Base-by-base conservation (phyloP, 2,888 invertebrate species). In the Lysandra coridon region DNA sequence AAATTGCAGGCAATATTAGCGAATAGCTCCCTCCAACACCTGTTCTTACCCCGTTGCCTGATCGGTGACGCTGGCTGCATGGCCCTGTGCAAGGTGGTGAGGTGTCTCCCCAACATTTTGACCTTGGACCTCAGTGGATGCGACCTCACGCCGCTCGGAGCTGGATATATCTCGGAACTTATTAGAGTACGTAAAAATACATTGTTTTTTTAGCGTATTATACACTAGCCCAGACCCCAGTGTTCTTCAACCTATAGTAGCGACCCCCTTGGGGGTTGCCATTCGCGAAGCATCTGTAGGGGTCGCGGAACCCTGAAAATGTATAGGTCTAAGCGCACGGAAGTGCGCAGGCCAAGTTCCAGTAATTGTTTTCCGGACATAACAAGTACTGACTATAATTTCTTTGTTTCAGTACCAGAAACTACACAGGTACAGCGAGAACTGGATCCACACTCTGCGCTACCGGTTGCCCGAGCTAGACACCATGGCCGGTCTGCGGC, bases 381-480 rank as follows among this genome's bases (percentile, higher is more conserved):
- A 14, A 4, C 12, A 3, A 53, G 53, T 14, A 53, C 14, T 14
- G 12, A 14, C 14, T 14, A 14, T 53, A 53, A 4, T 4, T 57
- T 57, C 14, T 37, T 37, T 23, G n/a, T 76, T 53, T 62, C 33
- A 60, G 93, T 95, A 95, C 83, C 97, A 97, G 87, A 97, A 96
- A 86, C 95, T 96, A 80, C 95, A 96, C 80, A 95, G 97, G 79
- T 97, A 96, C 86, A 97, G 97, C 83, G 97, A 98, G 86, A 97
- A 97, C 81, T 98, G 98, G 98, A 96, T 97, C 82, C 96, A 97
- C 83, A 97, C 97, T 7, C 88, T 98, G 79, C 95, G 98, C n/a
- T 97, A 97, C 86, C 95, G 96, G 23, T 94, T 96, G 76, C 97
- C 97, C 0, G 96, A 97, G 83, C 89, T 96, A n/a, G 96, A 96